A percentile compares a stretch with the other conserved stretches of the same genome.
phyloP scores from a whole-genome alignment of 2,797 vertebrate genomes.

The Numenius phaeopus region DNA sequence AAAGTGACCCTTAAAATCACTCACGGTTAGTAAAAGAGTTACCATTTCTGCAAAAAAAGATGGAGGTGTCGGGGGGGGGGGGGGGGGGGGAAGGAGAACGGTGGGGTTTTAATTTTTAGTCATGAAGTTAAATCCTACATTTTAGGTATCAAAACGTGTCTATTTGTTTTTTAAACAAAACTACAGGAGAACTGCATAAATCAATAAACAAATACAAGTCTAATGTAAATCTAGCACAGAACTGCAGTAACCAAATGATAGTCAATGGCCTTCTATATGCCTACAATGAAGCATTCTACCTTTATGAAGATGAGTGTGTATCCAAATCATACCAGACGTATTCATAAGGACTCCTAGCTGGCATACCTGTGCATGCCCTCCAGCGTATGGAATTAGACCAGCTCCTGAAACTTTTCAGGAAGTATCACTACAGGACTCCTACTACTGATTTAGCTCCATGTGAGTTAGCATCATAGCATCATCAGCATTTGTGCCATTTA shows the following conservation, averaged over 20 bases:
- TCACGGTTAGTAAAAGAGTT: neutral
- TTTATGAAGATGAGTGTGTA: neutral
- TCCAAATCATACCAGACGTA: neutral
- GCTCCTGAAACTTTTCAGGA: neutral
- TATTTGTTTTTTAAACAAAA: neutral
- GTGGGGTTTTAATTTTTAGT: neutral
- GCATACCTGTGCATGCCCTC: neutral
- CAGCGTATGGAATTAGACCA: neutral
- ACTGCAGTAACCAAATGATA: neutral
- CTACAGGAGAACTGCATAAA: neutral
- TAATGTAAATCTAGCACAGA: neutral
- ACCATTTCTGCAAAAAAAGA: neutral
- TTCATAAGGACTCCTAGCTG: neutral
- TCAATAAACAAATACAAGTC: neutral
- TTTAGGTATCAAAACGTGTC: neutral
- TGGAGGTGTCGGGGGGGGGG: rapidly evolving
- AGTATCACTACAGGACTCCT: neutral
- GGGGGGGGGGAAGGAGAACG: rapidly evolving
- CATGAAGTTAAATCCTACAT: neutral
- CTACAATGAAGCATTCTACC: neutral
- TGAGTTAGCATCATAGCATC: neutral
- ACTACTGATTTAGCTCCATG: neutral
- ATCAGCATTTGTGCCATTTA: neutral
- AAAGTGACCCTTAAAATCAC: neutral
- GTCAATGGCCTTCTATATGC: neutral